A percentile compares a stretch with the other conserved stretches of the same genome.
These are phyloP conservation scores for Leptocoma aspasia DNA, from an alignment of 2,113 vertebrate species.

Conservation along the genomic window DNA sequence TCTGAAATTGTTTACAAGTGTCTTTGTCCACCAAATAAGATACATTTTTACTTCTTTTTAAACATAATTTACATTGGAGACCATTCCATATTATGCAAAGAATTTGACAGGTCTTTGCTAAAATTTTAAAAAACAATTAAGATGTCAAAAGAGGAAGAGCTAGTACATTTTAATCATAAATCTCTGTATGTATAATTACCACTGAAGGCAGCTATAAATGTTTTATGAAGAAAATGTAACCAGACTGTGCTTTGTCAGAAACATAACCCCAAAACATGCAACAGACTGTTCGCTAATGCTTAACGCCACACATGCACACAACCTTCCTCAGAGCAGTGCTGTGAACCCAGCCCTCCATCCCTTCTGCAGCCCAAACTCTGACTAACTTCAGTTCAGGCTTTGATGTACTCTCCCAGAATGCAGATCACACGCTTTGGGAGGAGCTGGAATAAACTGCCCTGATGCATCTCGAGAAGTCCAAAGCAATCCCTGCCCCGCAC, in stretches of 20 bases:
- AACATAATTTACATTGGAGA: constrained; percentile 47
- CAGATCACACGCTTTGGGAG: not conserved
- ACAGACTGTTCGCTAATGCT: constrained; percentile 59
- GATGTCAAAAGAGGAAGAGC: constrained; percentile 67
- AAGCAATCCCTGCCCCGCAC: accelerated
- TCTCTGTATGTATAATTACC: constrained; percentile 71
- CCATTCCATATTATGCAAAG: constrained; percentile 61
- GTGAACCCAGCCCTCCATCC: constrained; percentile 34
- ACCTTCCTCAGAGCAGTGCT: constrained; percentile 10
- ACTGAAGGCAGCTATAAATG: constrained; percentile 69
- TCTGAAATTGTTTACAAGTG: constrained; percentile 31
- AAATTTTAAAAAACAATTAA: constrained; percentile 73
- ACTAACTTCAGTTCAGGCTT: not conserved
- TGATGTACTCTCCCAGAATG: not conserved
- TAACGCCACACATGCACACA: constrained; percentile 47
- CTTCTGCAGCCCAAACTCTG: constrained; percentile 17
- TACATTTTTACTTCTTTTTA: constrained; percentile 23
- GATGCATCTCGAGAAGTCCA: not conserved
- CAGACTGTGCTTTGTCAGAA: constrained; percentile 63
- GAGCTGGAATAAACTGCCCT: not conserved
- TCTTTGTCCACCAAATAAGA: constrained; percentile 34
- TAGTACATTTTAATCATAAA: constrained; percentile 69
- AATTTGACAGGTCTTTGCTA: constrained; percentile 69
- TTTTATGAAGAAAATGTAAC: constrained; percentile 67
- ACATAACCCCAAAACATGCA: constrained; percentile 60